Evolutionary conservation across 92 coral and sea anemone genomes (phyloP).

Genomic region (Scolanthus callimorphus): DNA sequence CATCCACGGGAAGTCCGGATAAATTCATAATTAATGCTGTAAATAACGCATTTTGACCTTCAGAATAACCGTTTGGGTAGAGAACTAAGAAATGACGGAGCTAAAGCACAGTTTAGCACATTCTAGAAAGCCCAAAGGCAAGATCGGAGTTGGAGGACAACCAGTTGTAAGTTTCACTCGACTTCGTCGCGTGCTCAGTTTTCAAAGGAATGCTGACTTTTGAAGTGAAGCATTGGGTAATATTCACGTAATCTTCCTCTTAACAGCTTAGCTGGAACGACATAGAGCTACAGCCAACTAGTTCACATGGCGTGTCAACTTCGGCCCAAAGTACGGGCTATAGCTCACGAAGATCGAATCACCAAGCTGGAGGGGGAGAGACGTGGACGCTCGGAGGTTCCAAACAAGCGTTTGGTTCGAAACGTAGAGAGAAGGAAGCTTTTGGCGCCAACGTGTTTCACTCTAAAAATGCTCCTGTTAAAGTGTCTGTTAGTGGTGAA

Average conservation of each 20-base stretch:
- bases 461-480: slow-evolving; percentile 73
- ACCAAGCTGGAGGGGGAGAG: slow-evolving; percentile 66
- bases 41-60: not conserved
- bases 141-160: slow-evolving; percentile 71
- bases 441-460: slow-evolving; percentile 57
- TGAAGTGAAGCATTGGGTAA: not conserved
- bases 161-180: slow-evolving; percentile 59
- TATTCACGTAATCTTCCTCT: slow-evolving; percentile 17
- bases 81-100: slow-evolving; percentile 48
- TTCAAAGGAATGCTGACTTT: slow-evolving; percentile 5
- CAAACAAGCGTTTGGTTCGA: slow-evolving; percentile 59
- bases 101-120: slow-evolving; percentile 51
- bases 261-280: slow-evolving; percentile 78
- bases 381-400: slow-evolving; percentile 36
- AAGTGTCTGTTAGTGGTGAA: slow-evolving; percentile 87
- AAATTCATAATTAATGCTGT: not conserved
- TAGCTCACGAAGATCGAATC: slow-evolving; percentile 22
- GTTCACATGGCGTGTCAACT: slow-evolving; percentile 59
- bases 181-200: slow-evolving; percentile 11
- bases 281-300: slow-evolving; percentile 65
- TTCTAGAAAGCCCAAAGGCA: slow-evolving; percentile 65
- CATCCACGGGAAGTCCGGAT: slow-evolving; percentile 4
- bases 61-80: not conserved
- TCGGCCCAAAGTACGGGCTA: slow-evolving; percentile 70
- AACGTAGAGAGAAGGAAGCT: slow-evolving; percentile 41